Percentiles rank a stretch among this genome's conserved stretches.
phyloP scores from a whole-genome alignment of 1,140 invertebrate species.

The Parasteatoda tepidariorum region DNA sequence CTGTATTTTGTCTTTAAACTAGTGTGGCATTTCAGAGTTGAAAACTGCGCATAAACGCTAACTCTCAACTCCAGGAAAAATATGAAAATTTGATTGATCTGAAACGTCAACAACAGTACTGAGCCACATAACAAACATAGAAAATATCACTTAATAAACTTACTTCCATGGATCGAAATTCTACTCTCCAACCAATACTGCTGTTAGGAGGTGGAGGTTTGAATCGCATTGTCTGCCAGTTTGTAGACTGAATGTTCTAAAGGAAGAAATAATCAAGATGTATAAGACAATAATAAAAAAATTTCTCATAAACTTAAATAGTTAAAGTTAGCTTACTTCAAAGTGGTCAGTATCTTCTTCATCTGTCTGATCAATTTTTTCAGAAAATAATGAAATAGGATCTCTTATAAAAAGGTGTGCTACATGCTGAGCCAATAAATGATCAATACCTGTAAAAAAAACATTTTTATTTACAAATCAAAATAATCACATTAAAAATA shows the following conservation, averaged over 20 bases:
- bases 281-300: background rate
- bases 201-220: slow-evolving; percentile 95
- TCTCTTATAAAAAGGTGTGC: slow-evolving; percentile 99
- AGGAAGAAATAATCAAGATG: slow-evolving; percentile 5
- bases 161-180: slow-evolving; percentile 96
- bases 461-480: background rate
- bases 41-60: too few species aligned
- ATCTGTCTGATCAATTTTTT: slow-evolving; percentile 96
- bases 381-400: slow-evolving; percentile 93
- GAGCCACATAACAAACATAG: background rate
- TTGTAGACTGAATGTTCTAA: slow-evolving; percentile 99
- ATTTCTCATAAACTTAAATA: background rate
- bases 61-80: too few species aligned
- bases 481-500: background rate
- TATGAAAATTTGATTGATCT: too few species aligned
- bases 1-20: too few species aligned
- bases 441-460: slow-evolving; percentile 79
- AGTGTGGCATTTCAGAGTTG: too few species aligned
- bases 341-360: slow-evolving; percentile 97
- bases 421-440: slow-evolving; percentile 87
- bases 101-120: too few species aligned
- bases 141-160: background rate
- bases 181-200: slow-evolving; percentile 98
- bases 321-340: slow-evolving; percentile 80
- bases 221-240: slow-evolving; percentile 99